Evolutionary conservation across 2,888 invertebrate genomes (phyloP).

Genomic region (Metacarcinus magister): DNA sequence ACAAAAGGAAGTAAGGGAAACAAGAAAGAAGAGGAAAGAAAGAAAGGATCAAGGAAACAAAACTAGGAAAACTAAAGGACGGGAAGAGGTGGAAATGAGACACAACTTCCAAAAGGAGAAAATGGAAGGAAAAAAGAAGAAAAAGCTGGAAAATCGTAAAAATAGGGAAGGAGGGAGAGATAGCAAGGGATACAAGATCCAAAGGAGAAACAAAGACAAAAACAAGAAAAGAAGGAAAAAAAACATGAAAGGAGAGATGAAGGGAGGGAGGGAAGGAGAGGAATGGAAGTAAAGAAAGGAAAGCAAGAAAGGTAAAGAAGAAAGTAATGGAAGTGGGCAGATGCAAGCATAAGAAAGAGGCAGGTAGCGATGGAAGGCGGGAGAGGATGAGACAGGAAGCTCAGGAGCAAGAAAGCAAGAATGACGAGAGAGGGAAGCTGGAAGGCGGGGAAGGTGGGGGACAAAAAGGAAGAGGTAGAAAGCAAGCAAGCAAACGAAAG

Average conservation of each 20-base stretch:
- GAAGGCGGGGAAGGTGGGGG: background rate
- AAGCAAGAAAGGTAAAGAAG: background rate
- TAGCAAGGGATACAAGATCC: background rate
- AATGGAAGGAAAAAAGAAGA: background rate
- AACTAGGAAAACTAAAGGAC: background rate
- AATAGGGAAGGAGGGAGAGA: background rate
- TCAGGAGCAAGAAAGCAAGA: background rate
- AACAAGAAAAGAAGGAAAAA: background rate
- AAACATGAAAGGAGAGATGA: background rate
- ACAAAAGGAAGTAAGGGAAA: background rate
- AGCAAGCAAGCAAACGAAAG: background rate
- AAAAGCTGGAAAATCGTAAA: background rate
- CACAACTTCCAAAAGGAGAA: background rate
- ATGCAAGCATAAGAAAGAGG: background rate
- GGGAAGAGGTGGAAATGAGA: background rate
- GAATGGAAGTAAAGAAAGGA: background rate
- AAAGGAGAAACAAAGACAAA: background rate
- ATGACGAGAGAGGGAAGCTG: background rate
- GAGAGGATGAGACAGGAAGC: conserved; percentile 28
- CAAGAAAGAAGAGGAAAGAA: background rate
- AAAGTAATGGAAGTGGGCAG: background rate
- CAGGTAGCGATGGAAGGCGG: conserved; percentile 3
- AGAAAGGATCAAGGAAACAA: background rate
- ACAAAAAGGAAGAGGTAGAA: background rate
- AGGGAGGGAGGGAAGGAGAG: background rate